A percentile compares a stretch with the other conserved stretches of the same genome.
phyloP scores from a whole-genome alignment of 2,888 invertebrate genomes.

The Hypsopygia costalis region DNA sequence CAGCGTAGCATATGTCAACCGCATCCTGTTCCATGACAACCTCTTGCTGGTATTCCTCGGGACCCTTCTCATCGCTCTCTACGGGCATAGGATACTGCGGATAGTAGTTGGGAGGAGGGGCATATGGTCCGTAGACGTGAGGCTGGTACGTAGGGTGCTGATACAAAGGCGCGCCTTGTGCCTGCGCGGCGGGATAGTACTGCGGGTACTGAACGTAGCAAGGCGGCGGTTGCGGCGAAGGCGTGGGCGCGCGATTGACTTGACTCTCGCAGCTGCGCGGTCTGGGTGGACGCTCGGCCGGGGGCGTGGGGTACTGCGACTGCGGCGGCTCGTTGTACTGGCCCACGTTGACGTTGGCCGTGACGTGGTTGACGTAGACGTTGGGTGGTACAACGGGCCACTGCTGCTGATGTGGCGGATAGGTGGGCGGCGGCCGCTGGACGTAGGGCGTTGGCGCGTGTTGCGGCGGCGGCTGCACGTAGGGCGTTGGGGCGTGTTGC shows the following conservation, averaged over 20 bases:
- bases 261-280: slow-evolving; percentile 57
- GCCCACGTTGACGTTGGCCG: slow-evolving; percentile 84
- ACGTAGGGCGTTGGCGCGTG: slow-evolving; percentile 52
- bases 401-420: slow-evolving; percentile 66
- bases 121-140: slow-evolving; percentile 65
- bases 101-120: slow-evolving; percentile 72
- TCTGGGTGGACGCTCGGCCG: slow-evolving; percentile 55
- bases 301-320: slow-evolving; percentile 56
- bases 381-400: slow-evolving; percentile 79
- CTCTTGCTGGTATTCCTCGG: slow-evolving; percentile 69
- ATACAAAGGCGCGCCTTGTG: slow-evolving; percentile 76
- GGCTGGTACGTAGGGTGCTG: slow-evolving; percentile 76
- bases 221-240: slow-evolving; percentile 50
- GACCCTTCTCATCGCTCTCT: slow-evolving; percentile 67
- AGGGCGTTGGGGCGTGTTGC: slow-evolving; percentile 60
- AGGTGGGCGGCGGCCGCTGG: slow-evolving; percentile 69
- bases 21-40: slow-evolving; percentile 74
- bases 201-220: slow-evolving; percentile 72
- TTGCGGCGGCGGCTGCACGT: slow-evolving; percentile 39
- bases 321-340: slow-evolving; percentile 74
- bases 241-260: slow-evolving; percentile 58
- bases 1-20: slow-evolving; percentile 68
- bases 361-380: slow-evolving; percentile 82
- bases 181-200: slow-evolving; percentile 73
- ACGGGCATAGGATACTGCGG: slow-evolving; percentile 69